Evolutionary conservation across 2,113 vertebrate genomes (phyloP), one percentile per base, ranked within the genome.

Genomic region (Lichenostomus cassidix): DNA sequence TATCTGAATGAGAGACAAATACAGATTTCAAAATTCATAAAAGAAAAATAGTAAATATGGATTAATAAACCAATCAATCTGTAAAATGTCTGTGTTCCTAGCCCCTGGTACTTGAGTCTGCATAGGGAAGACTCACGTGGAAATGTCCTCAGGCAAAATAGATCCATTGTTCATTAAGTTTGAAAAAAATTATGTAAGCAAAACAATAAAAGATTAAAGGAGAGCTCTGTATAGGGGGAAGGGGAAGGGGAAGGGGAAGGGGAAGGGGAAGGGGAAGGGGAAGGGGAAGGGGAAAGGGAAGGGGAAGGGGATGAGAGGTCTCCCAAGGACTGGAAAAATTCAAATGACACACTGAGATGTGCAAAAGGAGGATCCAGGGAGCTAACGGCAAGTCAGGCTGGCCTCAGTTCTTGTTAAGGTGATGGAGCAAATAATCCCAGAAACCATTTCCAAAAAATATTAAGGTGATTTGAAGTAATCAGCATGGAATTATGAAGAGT

Each of bases 11-110:
- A 94, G 44, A 91, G 39, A 85, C 1, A 5, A 94, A 55, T 82
- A 55, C 31, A 76, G 22, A 88, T 92, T 94, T 95, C 52, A 90
- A 88, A 95, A 74, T 64, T 91, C 29, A 29, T 93, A 78, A 86
- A 90, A 90, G 80, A 59, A 52, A 59, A 87, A 62, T 22, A 73
- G 46, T 76, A 92, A 88, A 93, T 90, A 89, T 56, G 47, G 22
- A 78, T 77, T 90, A 63, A 71, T 83, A 83, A 18, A 47, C 39
- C 29, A 90, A 56, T 68, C 18, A 47, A 7, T 44, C 21, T n/a
- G 29, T 47, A 50, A 78, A 94, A 91, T 10, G 1, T 39, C 52
- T 75, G 33, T 63, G 25, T 18, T 92, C 52, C 49, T 59, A 81
- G 33, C 22, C 41, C 15, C 47, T 62, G 44, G 20, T 52, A 74